These are phyloP conservation scores for Mantis religiosa DNA, from an alignment of 2,888 invertebrate genomes.

Conservation along the genomic window DNA sequence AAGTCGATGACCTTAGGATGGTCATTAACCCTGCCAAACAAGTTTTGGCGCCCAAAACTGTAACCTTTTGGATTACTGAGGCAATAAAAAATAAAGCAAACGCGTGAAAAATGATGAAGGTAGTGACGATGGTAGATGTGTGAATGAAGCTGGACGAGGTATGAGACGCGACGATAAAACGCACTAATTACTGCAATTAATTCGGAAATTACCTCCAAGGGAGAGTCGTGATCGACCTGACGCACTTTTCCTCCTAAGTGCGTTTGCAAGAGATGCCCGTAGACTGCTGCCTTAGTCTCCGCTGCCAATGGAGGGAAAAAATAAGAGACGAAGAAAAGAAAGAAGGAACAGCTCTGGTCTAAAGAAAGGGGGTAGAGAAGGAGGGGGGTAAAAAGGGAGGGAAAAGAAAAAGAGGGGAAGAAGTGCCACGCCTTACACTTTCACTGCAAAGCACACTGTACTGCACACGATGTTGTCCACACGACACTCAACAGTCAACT, in stretches of 20 bases:
- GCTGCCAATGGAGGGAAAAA: background rate
- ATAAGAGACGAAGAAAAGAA: background rate
- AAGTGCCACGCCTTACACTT: background rate
- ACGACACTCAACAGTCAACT: background rate
- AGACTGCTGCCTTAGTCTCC: background rate
- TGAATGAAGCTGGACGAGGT: too few species aligned
- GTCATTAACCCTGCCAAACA: background rate
- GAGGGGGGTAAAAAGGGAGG: background rate
- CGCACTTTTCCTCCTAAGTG: background rate
- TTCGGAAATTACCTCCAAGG: background rate
- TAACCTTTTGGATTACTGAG: background rate
- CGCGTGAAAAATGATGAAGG: background rate
- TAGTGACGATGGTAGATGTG: too few species aligned
- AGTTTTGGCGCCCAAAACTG: background rate
- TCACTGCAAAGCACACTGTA: background rate
- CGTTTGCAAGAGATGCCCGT: too few species aligned
- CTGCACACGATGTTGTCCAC: background rate
- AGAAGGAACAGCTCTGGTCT: background rate
- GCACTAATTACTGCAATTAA: background rate
- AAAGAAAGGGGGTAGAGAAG: background rate
- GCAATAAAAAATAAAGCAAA: background rate
- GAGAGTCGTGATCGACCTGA: too few species aligned
- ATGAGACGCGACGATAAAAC: background rate
- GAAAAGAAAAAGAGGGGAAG: background rate
- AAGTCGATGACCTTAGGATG: background rate